Conservation (phyloP, 2,113 vertebrate species). For the Eulemur macaco region DNA sequence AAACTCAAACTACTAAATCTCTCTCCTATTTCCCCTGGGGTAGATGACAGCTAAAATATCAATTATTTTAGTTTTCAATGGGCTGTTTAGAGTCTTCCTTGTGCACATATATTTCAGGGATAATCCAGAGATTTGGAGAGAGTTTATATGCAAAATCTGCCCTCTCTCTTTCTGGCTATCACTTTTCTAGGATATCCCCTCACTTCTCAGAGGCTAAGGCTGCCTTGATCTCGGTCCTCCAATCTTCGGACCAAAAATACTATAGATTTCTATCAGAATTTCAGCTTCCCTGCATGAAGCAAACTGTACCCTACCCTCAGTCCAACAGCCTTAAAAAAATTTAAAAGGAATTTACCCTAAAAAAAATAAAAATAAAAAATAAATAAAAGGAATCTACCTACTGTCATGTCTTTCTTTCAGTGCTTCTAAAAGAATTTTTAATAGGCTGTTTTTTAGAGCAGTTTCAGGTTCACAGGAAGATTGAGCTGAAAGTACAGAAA, state of each 20-base stretch:
- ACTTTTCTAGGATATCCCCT: not conserved
- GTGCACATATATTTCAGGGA: not conserved
- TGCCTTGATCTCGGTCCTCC: not conserved
- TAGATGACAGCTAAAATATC: not conserved
- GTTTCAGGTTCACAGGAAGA: conserved; percentile 33
- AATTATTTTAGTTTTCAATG: not conserved
- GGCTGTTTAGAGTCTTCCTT: not conserved
- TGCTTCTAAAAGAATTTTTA: not conserved
- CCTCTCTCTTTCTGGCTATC: not conserved
- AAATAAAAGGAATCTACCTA: not conserved
- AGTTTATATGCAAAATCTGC: not conserved
- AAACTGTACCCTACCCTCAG: not conserved
- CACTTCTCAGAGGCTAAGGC: not conserved
- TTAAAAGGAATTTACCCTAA: not conserved
- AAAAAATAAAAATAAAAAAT: too few relatives aligned
- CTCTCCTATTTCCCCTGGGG: not conserved
- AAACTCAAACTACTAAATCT: not conserved
- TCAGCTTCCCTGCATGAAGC: not conserved
- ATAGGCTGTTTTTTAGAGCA: not conserved
- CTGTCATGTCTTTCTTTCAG: not conserved
- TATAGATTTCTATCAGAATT: not conserved
- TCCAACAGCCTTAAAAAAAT: not conserved
- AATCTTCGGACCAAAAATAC: not conserved
- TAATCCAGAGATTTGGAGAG: not conserved
- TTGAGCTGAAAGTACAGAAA: not conserved